phyloP scores from a whole-genome alignment of 2,888 invertebrate species.

The Lamproptera curius region DNA sequence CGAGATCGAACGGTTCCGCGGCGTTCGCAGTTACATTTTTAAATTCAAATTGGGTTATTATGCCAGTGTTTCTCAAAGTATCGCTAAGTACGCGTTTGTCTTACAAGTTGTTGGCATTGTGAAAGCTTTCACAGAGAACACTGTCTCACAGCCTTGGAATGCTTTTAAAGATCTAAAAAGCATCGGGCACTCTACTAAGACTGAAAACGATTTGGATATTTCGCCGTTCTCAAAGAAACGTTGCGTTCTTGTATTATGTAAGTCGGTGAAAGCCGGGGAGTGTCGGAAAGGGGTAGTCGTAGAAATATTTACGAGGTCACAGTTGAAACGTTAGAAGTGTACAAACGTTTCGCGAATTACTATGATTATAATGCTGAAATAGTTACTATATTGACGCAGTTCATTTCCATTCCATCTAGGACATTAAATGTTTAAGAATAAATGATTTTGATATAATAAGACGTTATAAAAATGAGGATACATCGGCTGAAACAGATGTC shows the following conservation, averaged over 20 bases:
- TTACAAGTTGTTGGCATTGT: slow-evolving; percentile 9
- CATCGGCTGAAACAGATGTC: too few relatives aligned
- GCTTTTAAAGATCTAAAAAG: slow-evolving; percentile 20
- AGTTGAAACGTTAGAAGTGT: neutral
- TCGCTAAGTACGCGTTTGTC: slow-evolving; percentile 7
- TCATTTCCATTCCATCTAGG: too few relatives aligned
- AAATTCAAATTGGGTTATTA: slow-evolving; percentile 25
- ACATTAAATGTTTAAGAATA: too few relatives aligned
- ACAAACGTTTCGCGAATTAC: too few relatives aligned
- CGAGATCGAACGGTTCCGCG: slow-evolving; percentile 12
- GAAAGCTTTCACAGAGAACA: slow-evolving; percentile 13
- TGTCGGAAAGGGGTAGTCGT: neutral
- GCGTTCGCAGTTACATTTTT: slow-evolving; percentile 22
- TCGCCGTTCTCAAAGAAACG: neutral
- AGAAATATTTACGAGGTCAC: neutral
- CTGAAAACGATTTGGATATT: slow-evolving; percentile 8
- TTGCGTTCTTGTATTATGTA: neutral
- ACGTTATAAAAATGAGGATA: too few relatives aligned
- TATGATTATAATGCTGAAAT: too few relatives aligned
- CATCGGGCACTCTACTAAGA: slow-evolving; percentile 10
- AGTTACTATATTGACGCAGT: too few relatives aligned
- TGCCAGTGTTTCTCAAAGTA: slow-evolving; percentile 17
- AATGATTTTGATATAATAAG: too few relatives aligned
- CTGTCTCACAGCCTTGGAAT: slow-evolving; percentile 17
- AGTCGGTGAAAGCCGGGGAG: neutral